Base-by-base conservation (phyloP, 23 tunicate species). In the Corella eumyota region DNA sequence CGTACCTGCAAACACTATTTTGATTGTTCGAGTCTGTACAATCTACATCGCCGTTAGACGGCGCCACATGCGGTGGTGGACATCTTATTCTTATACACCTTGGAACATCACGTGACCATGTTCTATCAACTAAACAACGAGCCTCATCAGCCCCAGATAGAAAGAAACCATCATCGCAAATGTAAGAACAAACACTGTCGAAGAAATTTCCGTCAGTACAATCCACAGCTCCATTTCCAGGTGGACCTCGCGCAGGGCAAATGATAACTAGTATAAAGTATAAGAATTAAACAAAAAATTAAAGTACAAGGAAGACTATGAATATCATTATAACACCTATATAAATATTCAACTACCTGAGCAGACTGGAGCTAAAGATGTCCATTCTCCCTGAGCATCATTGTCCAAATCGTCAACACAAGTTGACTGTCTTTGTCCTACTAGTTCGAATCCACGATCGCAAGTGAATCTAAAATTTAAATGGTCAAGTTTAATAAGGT, bases 91-190 rank as follows among this genome's bases (percentile, higher is more conserved):
- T 15, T 40, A 40, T 40, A 40, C 15, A 15, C 11, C 13, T 9
- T 11, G 15, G 15, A 40, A 40, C n/a, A n/a, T n/a, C n/a, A n/a
- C n/a, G n/a, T n/a, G n/a, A n/a, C n/a, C n/a, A n/a, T n/a, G n/a
- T n/a, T n/a, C n/a, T n/a, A n/a, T n/a, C n/a, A n/a, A n/a, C n/a
- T n/a, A n/a, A n/a, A n/a, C 67, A 62, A 5, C 50, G 36, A 29
- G 24, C 27, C 11, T 6, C 25, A 28, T 23, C 17, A 9, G 19
- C 37, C 37, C 67, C 67, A 26, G 4, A n/a, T 19, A 62, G 13
- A 50, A 35, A 62, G 37, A 25, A 62, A n/a, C 67, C 67, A 19
- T 32, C 11, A n/a, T 25, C 56, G 25, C 67, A 62, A 34, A 50
- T 28, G 29, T 7, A 62, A 5, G 20, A 17, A 26, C 67, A 62